Base-by-base conservation (phyloP, 2,888 invertebrate genomes). In the Frankliniella intonsa region DNA sequence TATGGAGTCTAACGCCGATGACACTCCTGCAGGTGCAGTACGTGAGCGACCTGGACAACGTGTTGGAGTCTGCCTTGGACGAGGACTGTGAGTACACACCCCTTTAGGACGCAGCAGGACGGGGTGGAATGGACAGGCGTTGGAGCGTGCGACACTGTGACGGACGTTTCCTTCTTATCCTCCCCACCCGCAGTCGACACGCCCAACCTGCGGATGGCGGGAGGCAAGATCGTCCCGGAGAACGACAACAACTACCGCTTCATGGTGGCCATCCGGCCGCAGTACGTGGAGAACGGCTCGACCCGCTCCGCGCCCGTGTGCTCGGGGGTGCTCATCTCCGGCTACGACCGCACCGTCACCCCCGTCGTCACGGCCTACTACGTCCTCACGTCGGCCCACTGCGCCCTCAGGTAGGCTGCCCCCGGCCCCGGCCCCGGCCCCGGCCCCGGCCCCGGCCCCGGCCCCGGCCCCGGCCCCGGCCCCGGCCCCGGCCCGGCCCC, bases 181-280 rank as follows among this genome's bases (percentile, higher is more conserved):
- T 14, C 55, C 55, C 17, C 55, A 38, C 2, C 5, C 55, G 0
- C 55, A 55, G 55, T 38, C 55, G 55, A 55, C 17, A 10, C 14
- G 17, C 55, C 14, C 38, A 38, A 38, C 38, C 38, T 38, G 38
- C 69, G 69, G 11, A 76, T 76, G 69, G 69, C 25, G 22, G 69
- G 69, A 22, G 69, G 69, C 8, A 25, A 76, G 11, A 12, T 76
- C 2, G 69, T 76, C 22, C 22, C 69, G 69, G 69, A 25, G 11
- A 9, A 76, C 62, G 62, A n/a, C 62, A 55, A 14, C 22, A 55
- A 14, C 22, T 76, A 76, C 69, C 22, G 25, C 69, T 76, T 76
- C 69, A 76, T 76, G 69, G 25, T 76, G 22, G 69, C 22, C 69
- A 76, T 76, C 69, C 69, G 22, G 69, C 69, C 69, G 22, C 9